These are phyloP conservation scores for Isaurus tuberculatus DNA, from an alignment of 92 coral and sea anemone species.

Conservation along the genomic window DNA sequence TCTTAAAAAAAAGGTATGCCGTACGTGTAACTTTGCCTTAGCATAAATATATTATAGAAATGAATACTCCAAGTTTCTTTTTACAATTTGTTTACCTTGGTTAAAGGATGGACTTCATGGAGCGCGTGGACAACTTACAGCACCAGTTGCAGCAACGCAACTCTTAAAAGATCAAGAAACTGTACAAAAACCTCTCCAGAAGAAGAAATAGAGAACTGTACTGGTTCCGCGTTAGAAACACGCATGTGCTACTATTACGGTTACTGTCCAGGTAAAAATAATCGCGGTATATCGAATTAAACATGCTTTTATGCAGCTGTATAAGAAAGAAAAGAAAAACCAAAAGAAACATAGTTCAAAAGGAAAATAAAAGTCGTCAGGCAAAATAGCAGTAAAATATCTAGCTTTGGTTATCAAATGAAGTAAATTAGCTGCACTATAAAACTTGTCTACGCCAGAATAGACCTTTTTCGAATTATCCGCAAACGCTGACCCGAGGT, in stretches of 20 bases:
- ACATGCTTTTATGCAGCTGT: not conserved
- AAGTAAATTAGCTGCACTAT: too few species aligned
- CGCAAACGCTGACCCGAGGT: too few species aligned
- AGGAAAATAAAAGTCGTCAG: too few species aligned
- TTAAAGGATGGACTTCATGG: constrained; percentile 27
- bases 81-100: not conserved
- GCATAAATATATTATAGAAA: too few species aligned
- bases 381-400: too few species aligned
- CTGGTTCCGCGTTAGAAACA: not conserved
- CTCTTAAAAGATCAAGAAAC: not conserved
- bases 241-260: constrained; percentile 27
- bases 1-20: too few species aligned
- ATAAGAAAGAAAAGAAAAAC: not conserved
- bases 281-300: not conserved
- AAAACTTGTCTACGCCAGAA: too few species aligned
- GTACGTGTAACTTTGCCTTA: not conserved
- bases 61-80: not conserved
- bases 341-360: too few species aligned
- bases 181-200: constrained; percentile 3
- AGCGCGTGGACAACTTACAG: not conserved
- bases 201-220: not conserved
- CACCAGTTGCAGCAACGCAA: not conserved
- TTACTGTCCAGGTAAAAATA: constrained; percentile 17
- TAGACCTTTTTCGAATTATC: too few species aligned
- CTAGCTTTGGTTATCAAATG: too few species aligned